phyloP scores from a whole-genome alignment of 2,113 vertebrate species.

The Ploceus nigricollis region DNA sequence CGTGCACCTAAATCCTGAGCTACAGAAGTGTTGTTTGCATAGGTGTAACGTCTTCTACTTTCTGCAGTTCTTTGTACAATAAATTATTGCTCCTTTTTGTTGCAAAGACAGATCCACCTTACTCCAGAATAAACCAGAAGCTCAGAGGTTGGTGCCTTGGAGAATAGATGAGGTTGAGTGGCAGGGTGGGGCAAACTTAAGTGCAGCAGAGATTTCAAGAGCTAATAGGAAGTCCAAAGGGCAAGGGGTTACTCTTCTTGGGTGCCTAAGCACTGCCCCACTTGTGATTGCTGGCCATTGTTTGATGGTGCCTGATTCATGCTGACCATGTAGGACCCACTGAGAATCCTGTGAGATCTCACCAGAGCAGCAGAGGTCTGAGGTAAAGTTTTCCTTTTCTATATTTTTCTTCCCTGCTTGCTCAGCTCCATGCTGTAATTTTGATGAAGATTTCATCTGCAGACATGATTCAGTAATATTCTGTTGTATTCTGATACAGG shows the following conservation, averaged over 20 bases:
- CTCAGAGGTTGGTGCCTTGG: neutral
- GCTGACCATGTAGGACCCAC: neutral
- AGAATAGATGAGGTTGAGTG: neutral
- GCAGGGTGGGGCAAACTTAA: conserved; percentile 13
- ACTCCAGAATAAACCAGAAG: neutral
- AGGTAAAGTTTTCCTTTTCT: conserved; percentile 42
- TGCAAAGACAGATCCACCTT: neutral
- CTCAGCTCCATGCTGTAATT: neutral
- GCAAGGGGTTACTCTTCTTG: conserved; percentile 1
- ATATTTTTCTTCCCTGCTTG: neutral
- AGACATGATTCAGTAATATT: neutral
- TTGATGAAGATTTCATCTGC: neutral
- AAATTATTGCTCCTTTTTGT: neutral
- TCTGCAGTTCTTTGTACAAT: neutral
- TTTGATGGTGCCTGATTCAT: neutral
- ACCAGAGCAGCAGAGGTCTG: neutral
- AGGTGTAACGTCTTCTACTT: neutral
- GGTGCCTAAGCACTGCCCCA: neutral
- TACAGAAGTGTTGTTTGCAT: neutral
- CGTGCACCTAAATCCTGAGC: neutral
- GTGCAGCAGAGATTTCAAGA: neutral
- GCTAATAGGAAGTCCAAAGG: conserved; percentile 46
- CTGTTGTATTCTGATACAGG: neutral
- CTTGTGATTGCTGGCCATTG: neutral
- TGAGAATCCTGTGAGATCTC: neutral